Conservation (phyloP, 2,888 invertebrate species). For the Caenorhabditis afra region DNA sequence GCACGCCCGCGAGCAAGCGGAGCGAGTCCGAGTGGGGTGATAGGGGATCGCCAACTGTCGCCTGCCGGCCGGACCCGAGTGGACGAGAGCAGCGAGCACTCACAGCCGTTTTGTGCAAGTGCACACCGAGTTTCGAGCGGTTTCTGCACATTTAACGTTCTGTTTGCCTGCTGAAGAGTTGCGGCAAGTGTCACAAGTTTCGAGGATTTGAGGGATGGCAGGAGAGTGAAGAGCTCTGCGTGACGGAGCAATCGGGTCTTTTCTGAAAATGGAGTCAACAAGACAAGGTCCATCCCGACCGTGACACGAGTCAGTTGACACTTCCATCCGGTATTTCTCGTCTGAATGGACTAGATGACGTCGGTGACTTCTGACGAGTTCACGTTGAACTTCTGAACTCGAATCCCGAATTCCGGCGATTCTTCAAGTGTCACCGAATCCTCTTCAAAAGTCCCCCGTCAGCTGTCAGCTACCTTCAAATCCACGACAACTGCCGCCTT, state of each 20-base stretch:
- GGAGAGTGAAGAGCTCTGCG: no score
- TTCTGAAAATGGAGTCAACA: neutral
- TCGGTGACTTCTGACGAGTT: neutral
- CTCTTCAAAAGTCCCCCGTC: conserved; percentile 18
- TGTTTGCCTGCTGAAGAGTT: conserved; percentile 30
- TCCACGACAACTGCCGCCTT: conserved; percentile 16
- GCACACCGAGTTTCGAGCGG: neutral
- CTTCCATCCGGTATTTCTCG: neutral
- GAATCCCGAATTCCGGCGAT: neutral
- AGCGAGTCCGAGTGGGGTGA: no score
- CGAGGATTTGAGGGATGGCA: neutral
- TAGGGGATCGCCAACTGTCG: conserved; percentile 30
- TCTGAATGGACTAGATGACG: neutral
- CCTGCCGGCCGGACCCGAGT: conserved; percentile 8
- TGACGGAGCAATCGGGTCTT: no score
- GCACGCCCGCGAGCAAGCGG: neutral
- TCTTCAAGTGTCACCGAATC: conserved; percentile 8
- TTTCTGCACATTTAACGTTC: conserved; percentile 24
- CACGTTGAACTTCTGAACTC: conserved; percentile 7
- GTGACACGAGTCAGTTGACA: conserved; percentile 1
- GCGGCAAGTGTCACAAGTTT: conserved; percentile 18
- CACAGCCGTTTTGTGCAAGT: conserved; percentile 27
- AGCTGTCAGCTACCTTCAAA: neutral
- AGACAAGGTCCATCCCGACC: conserved; percentile 3
- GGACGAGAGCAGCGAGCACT: conserved; percentile 44